Conservation (phyloP, 2,113 vertebrate species). For the Corvus cornix region DNA sequence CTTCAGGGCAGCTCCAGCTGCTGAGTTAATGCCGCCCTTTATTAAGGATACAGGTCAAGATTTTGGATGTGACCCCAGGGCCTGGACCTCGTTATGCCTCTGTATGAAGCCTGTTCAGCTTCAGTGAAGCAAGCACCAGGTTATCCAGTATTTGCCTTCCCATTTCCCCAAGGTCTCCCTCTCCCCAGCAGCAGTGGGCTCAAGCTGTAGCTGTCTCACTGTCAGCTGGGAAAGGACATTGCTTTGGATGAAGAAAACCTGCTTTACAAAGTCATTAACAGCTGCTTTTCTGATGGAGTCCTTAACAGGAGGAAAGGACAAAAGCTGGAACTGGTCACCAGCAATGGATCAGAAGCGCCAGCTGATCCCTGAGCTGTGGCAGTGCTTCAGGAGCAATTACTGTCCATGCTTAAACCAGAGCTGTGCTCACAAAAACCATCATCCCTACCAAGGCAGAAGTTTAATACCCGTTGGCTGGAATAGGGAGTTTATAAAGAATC, state of each 20-base stretch:
- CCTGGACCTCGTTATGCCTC: not conserved
- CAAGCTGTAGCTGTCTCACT: not conserved
- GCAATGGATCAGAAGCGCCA: not conserved
- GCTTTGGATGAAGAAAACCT: not conserved
- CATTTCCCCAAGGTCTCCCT: accelerated
- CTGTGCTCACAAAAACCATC: not conserved
- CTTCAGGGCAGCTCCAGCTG: not conserved
- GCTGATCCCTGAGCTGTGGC: not conserved
- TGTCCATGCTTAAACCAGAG: not conserved
- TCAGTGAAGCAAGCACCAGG: not conserved
- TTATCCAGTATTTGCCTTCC: not conserved
- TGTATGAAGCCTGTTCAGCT: not conserved
- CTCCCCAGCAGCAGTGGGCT: not conserved
- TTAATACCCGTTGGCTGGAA: not conserved
- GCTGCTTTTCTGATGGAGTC: not conserved
- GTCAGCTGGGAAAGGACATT: not conserved
- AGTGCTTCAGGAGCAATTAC: not conserved
- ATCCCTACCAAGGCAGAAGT: not conserved
- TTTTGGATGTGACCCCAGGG: not conserved
- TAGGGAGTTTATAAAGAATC: not conserved
- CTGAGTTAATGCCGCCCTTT: not conserved
- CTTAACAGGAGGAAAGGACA: not conserved
- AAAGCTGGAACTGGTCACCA: not conserved
- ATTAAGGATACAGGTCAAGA: accelerated
- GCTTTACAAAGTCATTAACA: not conserved